Percentiles rank a stretch among this genome's conserved stretches.
Conservation (phyloP, 2,113 vertebrate genomes). For the Campylomormyrus tamandua region DNA sequence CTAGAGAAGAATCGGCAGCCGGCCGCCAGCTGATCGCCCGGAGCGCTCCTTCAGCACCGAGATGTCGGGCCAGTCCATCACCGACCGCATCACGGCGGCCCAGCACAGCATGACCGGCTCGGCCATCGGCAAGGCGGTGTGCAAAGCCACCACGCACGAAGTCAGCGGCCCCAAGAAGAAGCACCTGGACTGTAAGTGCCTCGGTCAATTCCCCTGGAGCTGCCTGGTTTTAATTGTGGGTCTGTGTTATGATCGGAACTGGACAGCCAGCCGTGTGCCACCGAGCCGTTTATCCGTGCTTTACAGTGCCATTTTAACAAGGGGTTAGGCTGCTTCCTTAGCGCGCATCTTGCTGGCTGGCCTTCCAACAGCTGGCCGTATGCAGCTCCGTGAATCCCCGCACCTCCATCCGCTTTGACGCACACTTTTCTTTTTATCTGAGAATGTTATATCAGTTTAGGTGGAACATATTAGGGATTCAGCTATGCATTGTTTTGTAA, state of each 20-base stretch:
- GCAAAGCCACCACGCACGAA: slow-evolving; percentile 84
- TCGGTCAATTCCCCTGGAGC: no score
- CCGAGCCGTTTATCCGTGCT: background rate
- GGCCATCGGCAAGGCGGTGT: slow-evolving; percentile 75
- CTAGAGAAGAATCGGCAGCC: slow-evolving; percentile 47
- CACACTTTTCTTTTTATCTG: background rate
- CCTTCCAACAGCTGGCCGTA: background rate
- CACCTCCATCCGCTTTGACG: background rate
- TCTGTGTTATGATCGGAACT: background rate
- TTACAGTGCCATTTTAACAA: background rate
- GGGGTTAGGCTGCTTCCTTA: background rate
- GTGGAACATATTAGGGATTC: background rate
- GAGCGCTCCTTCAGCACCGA: slow-evolving; percentile 27
- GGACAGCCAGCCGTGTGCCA: background rate
- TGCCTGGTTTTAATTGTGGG: background rate
- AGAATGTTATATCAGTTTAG: background rate
- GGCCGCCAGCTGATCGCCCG: slow-evolving; percentile 52
- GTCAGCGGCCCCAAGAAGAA: slow-evolving; percentile 88
- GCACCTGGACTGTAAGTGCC: slow-evolving; percentile 80
- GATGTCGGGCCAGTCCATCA: slow-evolving; percentile 83
- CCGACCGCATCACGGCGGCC: slow-evolving; percentile 77
- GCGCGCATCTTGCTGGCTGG: background rate
- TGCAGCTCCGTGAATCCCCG: background rate
- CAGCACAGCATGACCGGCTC: slow-evolving; percentile 82
- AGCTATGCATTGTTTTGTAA: background rate